Evolutionary conservation across 2,888 invertebrate species (phyloP).

Genomic region (Zelleria hepariella): DNA sequence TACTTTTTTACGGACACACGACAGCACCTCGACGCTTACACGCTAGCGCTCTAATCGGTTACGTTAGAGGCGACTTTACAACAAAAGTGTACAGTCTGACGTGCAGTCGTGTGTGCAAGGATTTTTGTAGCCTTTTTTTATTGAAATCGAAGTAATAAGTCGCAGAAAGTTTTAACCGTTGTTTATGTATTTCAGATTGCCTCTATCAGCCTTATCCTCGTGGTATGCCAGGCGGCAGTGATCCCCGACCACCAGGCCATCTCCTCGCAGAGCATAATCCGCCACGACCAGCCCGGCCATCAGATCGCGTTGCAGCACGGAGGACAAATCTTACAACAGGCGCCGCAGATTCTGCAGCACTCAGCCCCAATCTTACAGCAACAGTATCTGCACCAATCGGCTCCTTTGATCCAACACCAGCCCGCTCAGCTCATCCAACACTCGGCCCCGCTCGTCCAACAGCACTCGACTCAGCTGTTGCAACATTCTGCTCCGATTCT

Average conservation of each 20-base stretch:
- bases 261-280: conserved; percentile 57
- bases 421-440: conserved; percentile 19
- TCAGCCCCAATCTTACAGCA: not conserved
- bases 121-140: not conserved
- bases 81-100: too few species aligned
- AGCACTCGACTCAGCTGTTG: conserved; percentile 10
- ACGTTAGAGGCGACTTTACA: too few species aligned
- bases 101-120: too few species aligned
- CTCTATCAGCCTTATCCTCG: conserved; percentile 51
- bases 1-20: conserved; percentile 4
- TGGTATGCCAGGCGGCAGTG: conserved; percentile 56
- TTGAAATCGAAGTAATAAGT: not conserved
- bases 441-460: conserved; percentile 3
- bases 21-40: too few species aligned
- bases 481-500: conserved; percentile 13
- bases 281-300: conserved; percentile 45
- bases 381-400: not conserved
- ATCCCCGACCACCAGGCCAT: conserved; percentile 44
- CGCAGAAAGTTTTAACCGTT: too few species aligned
- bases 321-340: conserved; percentile 21
- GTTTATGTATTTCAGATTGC: conserved; percentile 39
- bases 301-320: conserved; percentile 19
- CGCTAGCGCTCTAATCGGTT: too few species aligned
- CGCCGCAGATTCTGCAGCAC: conserved; percentile 23
- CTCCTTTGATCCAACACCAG: not conserved